Percentiles rank a stretch among this genome's conserved stretches.
These are phyloP conservation scores for Brachirus orientalis DNA, from an alignment of 2,113 vertebrate genomes.

Conservation along the genomic window DNA sequence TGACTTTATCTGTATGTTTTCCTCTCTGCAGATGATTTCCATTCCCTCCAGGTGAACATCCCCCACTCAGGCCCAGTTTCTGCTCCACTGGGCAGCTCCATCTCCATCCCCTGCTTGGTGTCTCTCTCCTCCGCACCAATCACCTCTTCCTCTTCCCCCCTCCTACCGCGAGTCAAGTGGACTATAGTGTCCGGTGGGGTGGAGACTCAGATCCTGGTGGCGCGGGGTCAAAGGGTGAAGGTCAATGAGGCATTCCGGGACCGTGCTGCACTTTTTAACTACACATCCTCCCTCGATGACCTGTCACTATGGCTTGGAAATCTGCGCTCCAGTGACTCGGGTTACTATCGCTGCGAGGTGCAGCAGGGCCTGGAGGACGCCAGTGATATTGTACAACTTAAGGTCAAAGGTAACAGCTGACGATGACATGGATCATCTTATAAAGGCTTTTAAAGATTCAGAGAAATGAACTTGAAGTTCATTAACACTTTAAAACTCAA, in stretches of 20 bases:
- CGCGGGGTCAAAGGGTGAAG: slow-evolving; percentile 88
- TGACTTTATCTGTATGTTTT: background rate
- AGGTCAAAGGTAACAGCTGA: slow-evolving; percentile 89
- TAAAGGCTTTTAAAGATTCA: no score
- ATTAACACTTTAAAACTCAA: no score
- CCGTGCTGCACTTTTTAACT: slow-evolving; percentile 86
- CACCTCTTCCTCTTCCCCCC: slow-evolving; percentile 39
- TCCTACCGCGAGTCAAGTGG: slow-evolving; percentile 90
- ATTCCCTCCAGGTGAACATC: slow-evolving; percentile 85
- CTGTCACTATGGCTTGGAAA: slow-evolving; percentile 86
- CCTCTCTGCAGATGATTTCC: slow-evolving; percentile 74
- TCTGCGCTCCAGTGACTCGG: slow-evolving; percentile 89
- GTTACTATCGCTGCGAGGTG: slow-evolving; percentile 93
- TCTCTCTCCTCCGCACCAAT: slow-evolving; percentile 64
- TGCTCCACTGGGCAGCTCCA: slow-evolving; percentile 82
- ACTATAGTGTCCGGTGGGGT: slow-evolving; percentile 85
- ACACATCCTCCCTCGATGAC: slow-evolving; percentile 82
- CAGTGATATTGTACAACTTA: slow-evolving; percentile 85
- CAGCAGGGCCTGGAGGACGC: slow-evolving; percentile 94
- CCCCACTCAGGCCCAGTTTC: slow-evolving; percentile 66
- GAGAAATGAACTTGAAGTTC: no score
- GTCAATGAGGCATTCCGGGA: slow-evolving; percentile 87
- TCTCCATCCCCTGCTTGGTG: slow-evolving; percentile 90
- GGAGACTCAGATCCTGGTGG: slow-evolving; percentile 92
- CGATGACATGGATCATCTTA: background rate